phyloP scores from a whole-genome alignment of 2,888 invertebrate genomes.

The Xanthorhoe designata region DNA sequence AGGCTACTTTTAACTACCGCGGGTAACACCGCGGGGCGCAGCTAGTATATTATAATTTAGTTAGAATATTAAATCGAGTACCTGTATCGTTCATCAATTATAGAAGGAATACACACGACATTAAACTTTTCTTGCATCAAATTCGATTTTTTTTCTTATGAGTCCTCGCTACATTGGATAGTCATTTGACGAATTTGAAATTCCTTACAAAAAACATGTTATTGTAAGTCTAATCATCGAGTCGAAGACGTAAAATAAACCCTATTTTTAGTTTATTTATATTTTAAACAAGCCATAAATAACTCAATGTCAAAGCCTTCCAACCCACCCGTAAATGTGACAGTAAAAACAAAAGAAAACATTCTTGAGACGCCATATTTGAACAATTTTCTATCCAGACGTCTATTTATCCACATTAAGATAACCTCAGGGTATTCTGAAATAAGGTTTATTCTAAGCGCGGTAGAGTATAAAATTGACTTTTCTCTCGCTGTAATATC shows the following conservation, averaged over 20 bases:
- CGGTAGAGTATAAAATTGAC: constrained; percentile 55
- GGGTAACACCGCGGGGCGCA: too few species aligned
- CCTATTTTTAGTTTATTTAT: not conserved
- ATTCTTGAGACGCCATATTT: constrained; percentile 50
- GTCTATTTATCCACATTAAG: constrained; percentile 64
- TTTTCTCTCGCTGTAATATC: constrained; percentile 44
- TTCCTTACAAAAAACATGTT: too few species aligned
- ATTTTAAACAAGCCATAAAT: constrained; percentile 11
- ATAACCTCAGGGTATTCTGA: constrained; percentile 48
- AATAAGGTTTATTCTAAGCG: constrained; percentile 48
- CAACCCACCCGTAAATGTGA: constrained; percentile 31
- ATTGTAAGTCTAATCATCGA: too few species aligned
- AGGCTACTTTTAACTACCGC: too few species aligned
- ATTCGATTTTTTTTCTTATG: too few species aligned
- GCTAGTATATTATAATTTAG: too few species aligned
- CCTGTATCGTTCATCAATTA: too few species aligned
- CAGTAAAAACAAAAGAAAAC: constrained; percentile 36
- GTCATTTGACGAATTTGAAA: too few species aligned
- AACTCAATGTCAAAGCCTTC: constrained; percentile 10
- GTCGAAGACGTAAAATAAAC: not conserved
- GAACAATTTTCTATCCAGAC: constrained; percentile 60
- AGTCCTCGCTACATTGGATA: too few species aligned
- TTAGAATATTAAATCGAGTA: too few species aligned
- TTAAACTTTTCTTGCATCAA: too few species aligned
- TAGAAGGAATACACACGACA: too few species aligned